These are phyloP conservation scores for Hyles vespertilio DNA, from an alignment of 1,140 invertebrate species.

Conservation along the genomic window DNA sequence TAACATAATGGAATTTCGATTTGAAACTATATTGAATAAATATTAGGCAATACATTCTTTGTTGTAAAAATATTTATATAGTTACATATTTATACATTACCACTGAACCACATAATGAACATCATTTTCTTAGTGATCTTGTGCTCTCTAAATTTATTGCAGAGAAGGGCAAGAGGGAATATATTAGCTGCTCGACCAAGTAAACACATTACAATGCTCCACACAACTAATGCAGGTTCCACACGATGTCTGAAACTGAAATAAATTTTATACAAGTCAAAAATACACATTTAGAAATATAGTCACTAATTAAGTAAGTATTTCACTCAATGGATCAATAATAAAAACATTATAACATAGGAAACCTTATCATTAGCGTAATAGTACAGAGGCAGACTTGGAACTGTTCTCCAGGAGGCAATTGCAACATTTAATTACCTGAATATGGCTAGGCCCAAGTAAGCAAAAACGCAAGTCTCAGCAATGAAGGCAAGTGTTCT, in stretches of 20 bases:
- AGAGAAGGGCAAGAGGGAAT: constrained; percentile 94
- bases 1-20: too few species aligned
- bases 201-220: constrained; percentile 95
- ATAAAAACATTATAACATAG: too few species aligned
- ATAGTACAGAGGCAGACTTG: too few species aligned
- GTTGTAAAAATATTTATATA: not conserved
- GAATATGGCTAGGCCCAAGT: constrained; percentile 97
- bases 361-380: too few species aligned
- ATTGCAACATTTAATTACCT: constrained; percentile 41
- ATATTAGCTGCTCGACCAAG: constrained; percentile 97
- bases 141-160: constrained; percentile 97
- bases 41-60: too few species aligned
- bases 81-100: constrained; percentile 67
- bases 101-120: constrained; percentile 99
- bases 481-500: constrained; percentile 97
- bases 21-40: too few species aligned
- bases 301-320: not conserved
- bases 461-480: constrained; percentile 99
- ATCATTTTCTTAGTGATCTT: constrained; percentile 99
- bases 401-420: too few species aligned
- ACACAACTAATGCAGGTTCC: constrained; percentile 90
- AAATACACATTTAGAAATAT: not conserved
- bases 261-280: not conserved
- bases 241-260: constrained; percentile 91
- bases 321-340: too few species aligned